Evolutionary conservation across 2,888 invertebrate genomes (phyloP).

Genomic region (Eurois occulta): DNA sequence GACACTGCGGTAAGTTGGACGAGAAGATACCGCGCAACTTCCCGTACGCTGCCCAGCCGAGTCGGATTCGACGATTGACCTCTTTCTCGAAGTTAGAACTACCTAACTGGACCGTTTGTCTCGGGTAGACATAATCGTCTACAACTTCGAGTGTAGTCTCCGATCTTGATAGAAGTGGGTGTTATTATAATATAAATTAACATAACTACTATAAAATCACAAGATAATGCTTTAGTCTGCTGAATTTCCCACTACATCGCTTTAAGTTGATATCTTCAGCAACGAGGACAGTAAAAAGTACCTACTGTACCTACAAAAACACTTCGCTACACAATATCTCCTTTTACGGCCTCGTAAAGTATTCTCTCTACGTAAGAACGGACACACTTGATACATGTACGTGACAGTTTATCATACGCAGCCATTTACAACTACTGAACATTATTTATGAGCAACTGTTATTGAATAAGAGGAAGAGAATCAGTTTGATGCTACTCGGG

Average conservation of each 20-base stretch:
- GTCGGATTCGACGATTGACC: too few species aligned
- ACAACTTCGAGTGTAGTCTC: too few species aligned
- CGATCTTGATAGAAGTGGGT: too few species aligned
- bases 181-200: too few species aligned
- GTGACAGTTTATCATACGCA: neutral
- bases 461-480: neutral
- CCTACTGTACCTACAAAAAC: conserved; percentile 57
- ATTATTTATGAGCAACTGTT: neutral
- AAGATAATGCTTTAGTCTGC: neutral
- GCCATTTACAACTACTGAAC: neutral
- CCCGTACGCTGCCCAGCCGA: too few species aligned
- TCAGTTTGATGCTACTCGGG: neutral
- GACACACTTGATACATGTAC: conserved; percentile 40
- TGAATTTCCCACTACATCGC: neutral
- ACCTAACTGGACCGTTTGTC: too few species aligned
- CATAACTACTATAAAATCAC: neutral
- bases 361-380: conserved; percentile 33
- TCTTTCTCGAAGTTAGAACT: too few species aligned
- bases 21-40: too few species aligned
- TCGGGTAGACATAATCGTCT: too few species aligned
- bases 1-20: too few species aligned
- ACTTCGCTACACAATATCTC: conserved; percentile 70
- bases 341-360: conserved; percentile 27
- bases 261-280: neutral
- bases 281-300: neutral